A percentile compares a stretch with the other conserved stretches of the same genome.
phyloP scores from a whole-genome alignment of 2,797 vertebrate species.

The Arctocebus calabarensis region DNA sequence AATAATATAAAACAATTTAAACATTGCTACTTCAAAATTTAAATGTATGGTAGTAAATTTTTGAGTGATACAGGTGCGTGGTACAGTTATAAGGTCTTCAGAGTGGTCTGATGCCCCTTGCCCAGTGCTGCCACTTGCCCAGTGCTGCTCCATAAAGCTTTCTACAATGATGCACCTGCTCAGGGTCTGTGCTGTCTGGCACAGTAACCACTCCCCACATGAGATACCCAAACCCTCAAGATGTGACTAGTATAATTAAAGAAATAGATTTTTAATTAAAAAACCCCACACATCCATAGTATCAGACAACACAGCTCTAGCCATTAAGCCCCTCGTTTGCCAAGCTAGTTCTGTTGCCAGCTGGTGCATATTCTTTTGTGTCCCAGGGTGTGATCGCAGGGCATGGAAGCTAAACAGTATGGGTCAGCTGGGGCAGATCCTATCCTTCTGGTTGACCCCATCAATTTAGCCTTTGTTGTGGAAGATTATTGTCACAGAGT shows the following conservation, averaged over 20 bases:
- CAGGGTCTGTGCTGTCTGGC: rapidly evolving
- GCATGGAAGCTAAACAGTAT: rapidly evolving
- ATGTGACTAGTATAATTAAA: not conserved
- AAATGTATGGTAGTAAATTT: not conserved
- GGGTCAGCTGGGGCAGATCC: not conserved
- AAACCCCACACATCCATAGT: not conserved
- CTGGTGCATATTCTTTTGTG: not conserved
- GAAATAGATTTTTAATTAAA: not conserved
- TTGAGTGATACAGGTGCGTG: not conserved
- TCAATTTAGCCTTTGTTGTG: not conserved
- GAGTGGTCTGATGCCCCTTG: rapidly evolving
- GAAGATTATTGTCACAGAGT: not conserved
- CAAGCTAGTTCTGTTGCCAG: not conserved
- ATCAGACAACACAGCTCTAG: not conserved
- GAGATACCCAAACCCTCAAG: not conserved
- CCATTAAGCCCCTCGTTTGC: not conserved
- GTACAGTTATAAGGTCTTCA: not conserved
- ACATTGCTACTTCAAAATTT: not conserved
- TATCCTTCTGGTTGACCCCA: not conserved
- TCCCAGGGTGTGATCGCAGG: too few relatives aligned
- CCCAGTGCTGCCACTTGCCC: rapidly evolving
- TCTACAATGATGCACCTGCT: not conserved
- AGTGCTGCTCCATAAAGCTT: not conserved
- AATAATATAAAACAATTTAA: not conserved
- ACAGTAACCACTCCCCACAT: rapidly evolving